phyloP scores from a whole-genome alignment of 1,140 invertebrate genomes.

The Periplaneta americana region DNA sequence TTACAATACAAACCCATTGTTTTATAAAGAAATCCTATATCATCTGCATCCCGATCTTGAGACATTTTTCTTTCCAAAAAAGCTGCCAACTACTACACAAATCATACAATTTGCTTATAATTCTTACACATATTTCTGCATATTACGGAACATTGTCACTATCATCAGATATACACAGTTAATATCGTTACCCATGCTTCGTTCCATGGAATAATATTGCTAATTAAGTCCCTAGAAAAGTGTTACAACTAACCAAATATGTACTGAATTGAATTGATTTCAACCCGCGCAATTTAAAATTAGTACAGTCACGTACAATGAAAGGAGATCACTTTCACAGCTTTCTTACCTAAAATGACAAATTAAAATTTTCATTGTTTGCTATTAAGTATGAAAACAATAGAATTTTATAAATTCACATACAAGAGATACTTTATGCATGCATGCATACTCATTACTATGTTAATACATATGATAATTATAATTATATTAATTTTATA shows the following conservation, averaged over 20 bases:
- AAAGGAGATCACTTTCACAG: background rate
- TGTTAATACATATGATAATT: no score
- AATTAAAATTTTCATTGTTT: no score
- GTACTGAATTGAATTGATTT: background rate
- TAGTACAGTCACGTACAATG: background rate
- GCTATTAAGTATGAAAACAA: no score
- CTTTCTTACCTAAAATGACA: no score
- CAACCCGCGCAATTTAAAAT: background rate
- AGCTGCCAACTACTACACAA: background rate
- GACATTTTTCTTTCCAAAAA: constrained; percentile 32
- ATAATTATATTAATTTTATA: no score
- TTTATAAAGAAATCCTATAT: constrained; percentile 43
- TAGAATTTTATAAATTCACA: no score
- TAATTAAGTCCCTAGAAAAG: background rate
- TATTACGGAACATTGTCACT: background rate
- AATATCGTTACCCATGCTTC: background rate
- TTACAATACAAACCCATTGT: constrained; percentile 39
- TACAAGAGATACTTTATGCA: no score
- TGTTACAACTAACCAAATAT: background rate
- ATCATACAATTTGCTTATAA: background rate
- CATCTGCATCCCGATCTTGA: constrained; percentile 33
- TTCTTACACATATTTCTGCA: background rate
- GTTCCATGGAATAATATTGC: background rate
- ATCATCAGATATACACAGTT: background rate
- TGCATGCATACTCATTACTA: no score